A percentile compares a stretch with the other conserved stretches of the same genome.
phyloP scores from a whole-genome alignment of 2,797 vertebrate species.

The Emys orbicularis region DNA sequence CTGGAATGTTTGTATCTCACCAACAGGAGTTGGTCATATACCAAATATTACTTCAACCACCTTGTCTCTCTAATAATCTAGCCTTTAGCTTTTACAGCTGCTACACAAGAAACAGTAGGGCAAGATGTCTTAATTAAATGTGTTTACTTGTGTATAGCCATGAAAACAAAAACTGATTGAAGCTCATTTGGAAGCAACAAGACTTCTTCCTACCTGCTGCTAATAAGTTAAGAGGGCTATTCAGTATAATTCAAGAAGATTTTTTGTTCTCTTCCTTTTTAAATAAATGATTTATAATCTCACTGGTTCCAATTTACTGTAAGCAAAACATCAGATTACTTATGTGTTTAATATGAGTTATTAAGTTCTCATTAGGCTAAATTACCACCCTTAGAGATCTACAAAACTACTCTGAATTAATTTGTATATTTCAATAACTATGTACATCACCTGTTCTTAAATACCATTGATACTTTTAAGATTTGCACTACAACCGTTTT shows the following conservation, averaged over 20 bases:
- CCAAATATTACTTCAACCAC: neutral
- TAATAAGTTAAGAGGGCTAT: conserved; percentile 66
- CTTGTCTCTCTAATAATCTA: conserved; percentile 16
- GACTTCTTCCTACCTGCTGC: conserved; percentile 72
- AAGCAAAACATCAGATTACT: conserved; percentile 82
- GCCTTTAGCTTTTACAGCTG: conserved; percentile 25
- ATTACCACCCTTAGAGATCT: conserved; percentile 79
- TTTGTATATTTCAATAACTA: conserved; percentile 70
- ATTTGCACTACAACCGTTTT: neutral
- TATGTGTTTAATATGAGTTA: conserved; percentile 85
- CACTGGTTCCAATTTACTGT: conserved; percentile 80
- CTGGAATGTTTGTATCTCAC: neutral
- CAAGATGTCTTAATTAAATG: conserved; percentile 63
- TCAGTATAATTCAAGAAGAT: conserved; percentile 53
- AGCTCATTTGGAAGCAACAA: conserved; percentile 74
- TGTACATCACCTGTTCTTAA: conserved; percentile 62
- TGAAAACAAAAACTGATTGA: conserved; percentile 67
- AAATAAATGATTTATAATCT: conserved; percentile 80
- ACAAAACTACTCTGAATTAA: conserved; percentile 74
- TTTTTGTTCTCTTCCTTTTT: conserved; percentile 49
- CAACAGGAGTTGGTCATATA: neutral
- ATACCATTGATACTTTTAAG: conserved; percentile 18
- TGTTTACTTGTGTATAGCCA: conserved; percentile 65
- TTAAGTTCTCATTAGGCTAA: conserved; percentile 86
- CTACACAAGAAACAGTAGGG: neutral